A percentile compares a stretch with the other conserved stretches of the same genome.
Evolutionary conservation across 2,113 vertebrate species (phyloP).

Genomic region (Aramus guarauna): DNA sequence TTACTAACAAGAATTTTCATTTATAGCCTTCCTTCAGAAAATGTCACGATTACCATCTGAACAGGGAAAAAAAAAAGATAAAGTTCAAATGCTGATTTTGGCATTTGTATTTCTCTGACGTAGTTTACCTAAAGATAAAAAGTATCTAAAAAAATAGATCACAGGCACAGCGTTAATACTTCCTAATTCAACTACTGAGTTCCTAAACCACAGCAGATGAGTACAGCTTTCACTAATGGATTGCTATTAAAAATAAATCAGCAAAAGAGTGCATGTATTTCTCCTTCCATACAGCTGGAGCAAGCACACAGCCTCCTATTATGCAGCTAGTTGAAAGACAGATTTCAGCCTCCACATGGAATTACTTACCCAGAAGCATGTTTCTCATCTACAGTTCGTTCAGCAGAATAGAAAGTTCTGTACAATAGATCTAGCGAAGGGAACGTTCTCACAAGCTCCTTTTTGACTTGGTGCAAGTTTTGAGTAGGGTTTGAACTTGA

Average conservation of each 20-base stretch:
- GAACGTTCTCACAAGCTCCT: not conserved
- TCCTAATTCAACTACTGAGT: not conserved
- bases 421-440: slow-evolving; percentile 17
- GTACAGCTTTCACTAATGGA: not conserved
- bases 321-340: slow-evolving; percentile 1
- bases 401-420: slow-evolving; percentile 42
- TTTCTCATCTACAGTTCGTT: slow-evolving; percentile 46
- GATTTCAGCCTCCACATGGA: slow-evolving; percentile 19
- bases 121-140: slow-evolving; percentile 9
- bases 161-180: not conserved
- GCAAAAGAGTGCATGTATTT: not conserved
- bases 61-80: not conserved
- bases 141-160: not conserved
- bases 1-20: not conserved
- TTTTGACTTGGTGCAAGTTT: slow-evolving; percentile 39
- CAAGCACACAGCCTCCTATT: not conserved
- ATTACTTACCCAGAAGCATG: slow-evolving; percentile 82
- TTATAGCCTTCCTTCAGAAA: slow-evolving; percentile 20
- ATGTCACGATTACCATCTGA: slow-evolving; percentile 15
- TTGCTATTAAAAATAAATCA: slow-evolving; percentile 35
- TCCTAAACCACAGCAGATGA: slow-evolving; percentile 1
- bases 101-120: slow-evolving; percentile 4
- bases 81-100: slow-evolving; percentile 19
- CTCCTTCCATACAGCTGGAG: not conserved
- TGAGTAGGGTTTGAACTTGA: slow-evolving; percentile 6